Evolutionary conservation across 2,113 vertebrate species (phyloP).

Genomic region (Apodemus sylvaticus): DNA sequence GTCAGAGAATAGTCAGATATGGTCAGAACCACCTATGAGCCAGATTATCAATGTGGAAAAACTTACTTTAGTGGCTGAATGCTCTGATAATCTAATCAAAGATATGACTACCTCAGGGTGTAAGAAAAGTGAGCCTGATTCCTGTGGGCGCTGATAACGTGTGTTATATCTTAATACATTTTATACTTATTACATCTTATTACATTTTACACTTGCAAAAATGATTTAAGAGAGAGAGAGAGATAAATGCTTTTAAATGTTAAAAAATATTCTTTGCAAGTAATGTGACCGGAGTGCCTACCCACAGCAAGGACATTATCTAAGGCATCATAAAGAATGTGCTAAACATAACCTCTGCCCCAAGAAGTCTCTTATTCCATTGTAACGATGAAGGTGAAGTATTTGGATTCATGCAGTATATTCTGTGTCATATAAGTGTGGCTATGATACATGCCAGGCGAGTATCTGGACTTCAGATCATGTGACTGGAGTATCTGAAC

Average conservation of each 20-base stretch:
- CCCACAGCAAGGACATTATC: neutral
- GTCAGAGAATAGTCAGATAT: neutral
- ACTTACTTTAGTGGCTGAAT: neutral
- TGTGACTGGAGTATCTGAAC: neutral
- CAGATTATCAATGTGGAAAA: neutral
- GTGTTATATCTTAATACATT: neutral
- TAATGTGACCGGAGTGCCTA: neutral
- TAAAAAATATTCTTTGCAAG: neutral
- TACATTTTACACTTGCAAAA: no score
- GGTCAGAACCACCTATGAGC: neutral
- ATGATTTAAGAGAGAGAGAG: neutral
- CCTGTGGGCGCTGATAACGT: neutral
- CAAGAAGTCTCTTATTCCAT: neutral
- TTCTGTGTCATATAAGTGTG: neutral
- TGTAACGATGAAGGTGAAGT: neutral
- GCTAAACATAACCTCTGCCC: neutral
- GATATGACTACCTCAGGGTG: neutral
- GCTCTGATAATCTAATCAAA: neutral
- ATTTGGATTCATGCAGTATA: neutral
- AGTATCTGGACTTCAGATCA: neutral
- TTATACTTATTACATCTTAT: no score
- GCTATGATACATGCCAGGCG: neutral
- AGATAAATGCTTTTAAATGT: neutral
- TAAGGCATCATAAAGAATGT: neutral
- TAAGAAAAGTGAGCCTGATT: neutral